Evolutionary conservation across 2,888 invertebrate species (phyloP), one percentile per base, ranked within the genome.

Genomic region (Nemotelus nigrinus): DNA sequence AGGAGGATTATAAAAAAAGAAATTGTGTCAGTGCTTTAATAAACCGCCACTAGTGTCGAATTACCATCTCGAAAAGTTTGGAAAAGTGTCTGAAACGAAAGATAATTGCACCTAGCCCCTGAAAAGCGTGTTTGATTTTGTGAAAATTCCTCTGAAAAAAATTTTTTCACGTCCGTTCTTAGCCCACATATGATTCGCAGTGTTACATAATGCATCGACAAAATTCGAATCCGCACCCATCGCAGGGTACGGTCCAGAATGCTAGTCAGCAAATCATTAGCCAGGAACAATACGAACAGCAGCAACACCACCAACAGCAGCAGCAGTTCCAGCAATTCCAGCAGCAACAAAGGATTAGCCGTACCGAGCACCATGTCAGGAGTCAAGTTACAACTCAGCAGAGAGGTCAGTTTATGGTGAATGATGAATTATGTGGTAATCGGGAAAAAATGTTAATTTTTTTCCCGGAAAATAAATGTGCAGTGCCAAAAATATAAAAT

Each of bases 191-290:
- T 86, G 83, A 87, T 87, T 84, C 86, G 83, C 83, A 84, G 89
- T 85, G 84, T 86, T 89, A 87, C 86, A 90, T 89, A 88, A 94
- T 94, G 94, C 92, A 93, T 91, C 93, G 93, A 90, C 93, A 93
- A 89, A 89, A 89, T 85, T 84, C 85, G 83, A 87, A 86, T 83
- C 86, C 85, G 82, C 86, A 88, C 86, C 88, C 88, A 84, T 89
- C 88, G 84, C 89, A 89, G 84, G 83, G 81, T 80, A 79, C 81
- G 82, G 78, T 80, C 72, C 88, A 89, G 84, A 90, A 89, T 85
- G 89, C 90, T 85, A 89, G 87, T 80, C 87, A 87, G 81, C 87
- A 86, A 82, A 86, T 87, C 60, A 78, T 80, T 44, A 65, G 10
- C n/a, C 88, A 89, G 84, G 90, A 89, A 85, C 89, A 90, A 83